Evolutionary conservation across 2,888 invertebrate species (phyloP).

Genomic region (Fragum sueziense): DNA sequence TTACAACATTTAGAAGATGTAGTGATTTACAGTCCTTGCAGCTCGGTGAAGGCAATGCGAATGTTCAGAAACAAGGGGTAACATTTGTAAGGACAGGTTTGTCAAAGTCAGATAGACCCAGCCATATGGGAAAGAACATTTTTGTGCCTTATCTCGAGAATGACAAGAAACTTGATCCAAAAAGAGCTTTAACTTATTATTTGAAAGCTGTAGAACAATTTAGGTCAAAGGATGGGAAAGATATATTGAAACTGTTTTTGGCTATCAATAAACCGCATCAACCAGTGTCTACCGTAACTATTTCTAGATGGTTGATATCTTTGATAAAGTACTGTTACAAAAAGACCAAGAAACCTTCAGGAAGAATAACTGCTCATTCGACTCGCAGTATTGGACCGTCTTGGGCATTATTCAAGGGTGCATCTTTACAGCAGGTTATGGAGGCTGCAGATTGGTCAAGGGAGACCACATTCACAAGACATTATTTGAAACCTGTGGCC

Average conservation of each 20-base stretch:
- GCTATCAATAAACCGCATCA: slow-evolving; percentile 12
- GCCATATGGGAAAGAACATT: slow-evolving; percentile 13
- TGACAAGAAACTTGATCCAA: slow-evolving; percentile 38
- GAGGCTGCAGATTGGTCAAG: slow-evolving; percentile 8
- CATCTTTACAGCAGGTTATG: slow-evolving; percentile 9
- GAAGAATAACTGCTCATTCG: slow-evolving; percentile 13
- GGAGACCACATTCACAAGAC: slow-evolving; percentile 15
- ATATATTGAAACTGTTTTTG: slow-evolving; percentile 10
- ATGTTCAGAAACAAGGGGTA: slow-evolving; percentile 23
- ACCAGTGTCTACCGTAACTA: not conserved
- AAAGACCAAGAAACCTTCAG: no score
- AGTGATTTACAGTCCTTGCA: slow-evolving; percentile 38
- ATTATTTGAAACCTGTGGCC: slow-evolving; percentile 2
- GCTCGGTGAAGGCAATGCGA: slow-evolving; percentile 23
- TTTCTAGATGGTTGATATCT: slow-evolving; percentile 14
- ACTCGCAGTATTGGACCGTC: slow-evolving; percentile 34
- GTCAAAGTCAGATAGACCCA: slow-evolving; percentile 27
- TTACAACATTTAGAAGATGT: slow-evolving; percentile 35
- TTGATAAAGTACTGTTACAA: no score
- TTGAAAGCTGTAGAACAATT: not conserved
- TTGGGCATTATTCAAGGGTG: slow-evolving; percentile 20
- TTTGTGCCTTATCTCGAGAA: slow-evolving; percentile 25
- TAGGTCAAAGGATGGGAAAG: not conserved
- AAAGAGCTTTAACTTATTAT: slow-evolving; percentile 7
- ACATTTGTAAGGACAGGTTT: slow-evolving; percentile 29